Conservation (phyloP, 2,113 vertebrate genomes). For the Pycnonotus jocosus region DNA sequence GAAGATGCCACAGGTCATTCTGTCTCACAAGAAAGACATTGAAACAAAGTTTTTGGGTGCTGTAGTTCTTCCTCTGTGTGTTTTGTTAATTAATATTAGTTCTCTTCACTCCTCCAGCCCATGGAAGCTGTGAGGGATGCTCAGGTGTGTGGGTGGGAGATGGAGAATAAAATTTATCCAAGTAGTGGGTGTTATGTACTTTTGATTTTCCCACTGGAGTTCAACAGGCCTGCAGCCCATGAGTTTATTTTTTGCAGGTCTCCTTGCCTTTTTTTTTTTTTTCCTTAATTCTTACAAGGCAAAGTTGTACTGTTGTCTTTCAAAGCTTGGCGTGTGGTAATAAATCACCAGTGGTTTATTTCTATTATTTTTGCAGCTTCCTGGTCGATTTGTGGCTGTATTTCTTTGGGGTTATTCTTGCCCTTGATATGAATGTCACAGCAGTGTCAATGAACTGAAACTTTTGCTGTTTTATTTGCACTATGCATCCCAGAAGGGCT, state of each 20-base stretch:
- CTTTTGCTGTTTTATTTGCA: background rate
- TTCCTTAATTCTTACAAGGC: accelerated
- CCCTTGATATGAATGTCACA: background rate
- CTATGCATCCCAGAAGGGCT: background rate
- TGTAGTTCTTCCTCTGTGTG: background rate
- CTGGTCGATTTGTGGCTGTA: background rate
- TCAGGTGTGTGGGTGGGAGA: background rate
- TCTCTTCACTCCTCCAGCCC: background rate
- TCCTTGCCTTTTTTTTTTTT: accelerated
- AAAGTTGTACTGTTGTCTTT: background rate
- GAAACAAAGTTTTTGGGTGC: background rate
- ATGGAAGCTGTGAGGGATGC: background rate
- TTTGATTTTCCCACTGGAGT: background rate
- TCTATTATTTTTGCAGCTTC: background rate
- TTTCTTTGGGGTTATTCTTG: background rate
- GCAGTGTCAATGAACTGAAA: background rate
- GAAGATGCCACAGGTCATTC: background rate
- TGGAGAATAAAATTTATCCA: background rate
- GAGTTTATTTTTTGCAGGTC: background rate
- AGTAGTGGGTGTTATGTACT: accelerated
- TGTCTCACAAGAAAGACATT: accelerated
- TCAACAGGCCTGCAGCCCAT: background rate
- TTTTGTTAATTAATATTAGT: background rate
- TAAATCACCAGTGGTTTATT: background rate
- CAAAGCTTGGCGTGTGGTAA: background rate